Percentiles rank a stretch among this genome's conserved stretches.
Evolutionary conservation across 2,888 invertebrate genomes (phyloP).

Genomic region (Orthosia incerta): DNA sequence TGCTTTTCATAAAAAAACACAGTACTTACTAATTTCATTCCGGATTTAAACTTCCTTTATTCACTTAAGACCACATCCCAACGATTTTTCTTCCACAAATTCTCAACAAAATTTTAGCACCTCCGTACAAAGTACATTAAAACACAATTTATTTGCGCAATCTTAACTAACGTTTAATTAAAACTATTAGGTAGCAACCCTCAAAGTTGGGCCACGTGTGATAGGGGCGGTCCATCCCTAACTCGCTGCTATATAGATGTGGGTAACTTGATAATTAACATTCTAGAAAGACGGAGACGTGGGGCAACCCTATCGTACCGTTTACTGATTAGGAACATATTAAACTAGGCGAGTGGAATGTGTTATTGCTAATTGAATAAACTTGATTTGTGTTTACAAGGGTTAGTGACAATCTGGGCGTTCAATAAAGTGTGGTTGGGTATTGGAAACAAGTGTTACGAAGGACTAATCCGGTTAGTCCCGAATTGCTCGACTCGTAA

Average conservation of each 20-base stretch:
- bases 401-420: slow-evolving; percentile 46
- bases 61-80: neutral
- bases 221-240: slow-evolving; percentile 65
- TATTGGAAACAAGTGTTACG: slow-evolving; percentile 14
- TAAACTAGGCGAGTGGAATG: slow-evolving; percentile 76
- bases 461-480: no score
- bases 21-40: no score
- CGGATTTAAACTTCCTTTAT: neutral
- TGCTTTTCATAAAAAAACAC: neutral
- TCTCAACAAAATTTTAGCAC: no score
- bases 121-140: slow-evolving; percentile 58
- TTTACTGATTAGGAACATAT: slow-evolving; percentile 78
- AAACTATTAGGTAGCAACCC: slow-evolving; percentile 66
- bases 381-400: slow-evolving; percentile 61
- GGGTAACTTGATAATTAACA: slow-evolving; percentile 76
- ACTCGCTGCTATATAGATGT: slow-evolving; percentile 54
- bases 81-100: no score
- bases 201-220: slow-evolving; percentile 68
- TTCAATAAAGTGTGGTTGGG: slow-evolving; percentile 23
- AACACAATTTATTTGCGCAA: slow-evolving; percentile 59
- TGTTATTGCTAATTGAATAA: slow-evolving; percentile 77
- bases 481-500: no score
- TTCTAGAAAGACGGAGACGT: slow-evolving; percentile 75
- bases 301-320: slow-evolving; percentile 62
- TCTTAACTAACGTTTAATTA: slow-evolving; percentile 73